phyloP scores from a whole-genome alignment of 35 echinoderm and acorn worm species.

The Strongylocentrotus purpuratus region DNA sequence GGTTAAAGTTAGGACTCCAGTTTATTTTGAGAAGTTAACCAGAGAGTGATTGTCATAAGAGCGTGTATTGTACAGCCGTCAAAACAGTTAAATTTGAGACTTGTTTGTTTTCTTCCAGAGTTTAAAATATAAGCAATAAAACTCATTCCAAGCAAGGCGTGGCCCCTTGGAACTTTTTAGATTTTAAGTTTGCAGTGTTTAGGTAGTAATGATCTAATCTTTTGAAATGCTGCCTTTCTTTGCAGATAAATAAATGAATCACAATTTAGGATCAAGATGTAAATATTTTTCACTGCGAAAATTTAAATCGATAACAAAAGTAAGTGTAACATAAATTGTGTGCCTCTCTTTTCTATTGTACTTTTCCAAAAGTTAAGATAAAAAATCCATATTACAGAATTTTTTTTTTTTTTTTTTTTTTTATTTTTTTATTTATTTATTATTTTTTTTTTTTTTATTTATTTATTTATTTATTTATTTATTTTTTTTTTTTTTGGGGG shows the following conservation, averaged over 20 bases:
- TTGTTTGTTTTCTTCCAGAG: background rate
- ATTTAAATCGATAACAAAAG: background rate
- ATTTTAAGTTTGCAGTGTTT: background rate
- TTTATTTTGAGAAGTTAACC: background rate
- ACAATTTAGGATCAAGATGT: background rate
- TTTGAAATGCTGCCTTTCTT: background rate
- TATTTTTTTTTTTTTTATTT: too few species aligned
- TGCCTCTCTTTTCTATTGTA: background rate
- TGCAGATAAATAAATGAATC: background rate
- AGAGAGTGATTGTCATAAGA: background rate
- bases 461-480: too few species aligned
- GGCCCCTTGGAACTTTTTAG: background rate
- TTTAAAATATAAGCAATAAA: background rate
- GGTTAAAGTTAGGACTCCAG: too few species aligned
- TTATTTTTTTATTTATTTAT: too few species aligned
- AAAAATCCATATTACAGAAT: background rate
- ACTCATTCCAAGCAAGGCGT: background rate
- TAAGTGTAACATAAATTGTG: background rate
- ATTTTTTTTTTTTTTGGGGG: too few species aligned
- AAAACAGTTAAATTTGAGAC: background rate
- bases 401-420: too few species aligned
- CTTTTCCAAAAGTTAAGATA: background rate
- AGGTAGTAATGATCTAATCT: background rate
- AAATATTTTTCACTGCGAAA: background rate
- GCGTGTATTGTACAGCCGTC: background rate